Evolutionary conservation across 2,888 invertebrate genomes (phyloP).

Genomic region (Zeuzera pyrina): DNA sequence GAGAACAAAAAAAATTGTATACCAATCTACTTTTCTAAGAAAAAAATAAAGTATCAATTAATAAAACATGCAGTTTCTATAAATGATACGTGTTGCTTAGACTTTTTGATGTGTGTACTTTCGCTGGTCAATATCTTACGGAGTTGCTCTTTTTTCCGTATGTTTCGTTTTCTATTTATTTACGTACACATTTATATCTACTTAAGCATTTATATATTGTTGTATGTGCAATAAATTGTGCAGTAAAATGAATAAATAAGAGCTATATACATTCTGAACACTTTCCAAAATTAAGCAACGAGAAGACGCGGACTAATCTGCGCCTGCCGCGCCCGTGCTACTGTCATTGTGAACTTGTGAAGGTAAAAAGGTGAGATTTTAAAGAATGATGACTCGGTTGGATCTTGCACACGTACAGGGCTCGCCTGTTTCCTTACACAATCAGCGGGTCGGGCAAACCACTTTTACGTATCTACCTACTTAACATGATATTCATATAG

Average conservation of each 20-base stretch:
- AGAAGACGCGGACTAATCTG: background rate
- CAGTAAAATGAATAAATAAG: background rate
- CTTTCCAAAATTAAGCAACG: background rate
- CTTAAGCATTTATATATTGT: background rate
- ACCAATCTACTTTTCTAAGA: no score
- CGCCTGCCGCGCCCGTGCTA: background rate
- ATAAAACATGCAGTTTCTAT: no score
- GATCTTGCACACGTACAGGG: conserved; percentile 8
- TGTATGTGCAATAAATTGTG: background rate
- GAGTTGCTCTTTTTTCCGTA: no score
- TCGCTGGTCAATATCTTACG: no score
- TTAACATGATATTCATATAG: conserved; percentile 13
- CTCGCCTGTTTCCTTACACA: conserved; percentile 17
- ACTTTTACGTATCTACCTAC: conserved; percentile 9
- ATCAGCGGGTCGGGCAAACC: conserved; percentile 15
- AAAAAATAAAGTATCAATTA: no score
- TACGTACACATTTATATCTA: background rate
- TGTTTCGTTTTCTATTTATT: no score
- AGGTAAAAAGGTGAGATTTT: conserved; percentile 21
- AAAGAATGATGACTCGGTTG: conserved; percentile 8
- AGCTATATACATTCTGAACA: background rate
- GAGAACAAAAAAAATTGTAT: no score
- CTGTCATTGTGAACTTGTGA: conserved; percentile 11
- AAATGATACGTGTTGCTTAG: no score
- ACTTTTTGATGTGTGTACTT: no score